phyloP scores from a whole-genome alignment of 2,888 invertebrate species.

The Lycia hirtaria region DNA sequence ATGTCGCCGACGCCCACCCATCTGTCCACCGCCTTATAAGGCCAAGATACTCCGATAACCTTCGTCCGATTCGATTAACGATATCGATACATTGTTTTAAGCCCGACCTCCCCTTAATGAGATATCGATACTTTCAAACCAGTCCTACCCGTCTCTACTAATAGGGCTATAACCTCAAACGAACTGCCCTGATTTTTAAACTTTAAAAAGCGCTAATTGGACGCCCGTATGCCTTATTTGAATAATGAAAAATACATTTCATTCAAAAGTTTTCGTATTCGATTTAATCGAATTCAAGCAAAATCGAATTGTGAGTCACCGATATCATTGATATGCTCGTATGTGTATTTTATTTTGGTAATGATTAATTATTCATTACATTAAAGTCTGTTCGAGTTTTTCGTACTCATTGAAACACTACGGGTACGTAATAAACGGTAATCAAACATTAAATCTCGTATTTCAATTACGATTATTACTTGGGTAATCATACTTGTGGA shows the following conservation, averaged over 20 bases:
- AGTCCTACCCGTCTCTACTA: slow-evolving; percentile 55
- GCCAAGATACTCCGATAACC: slow-evolving; percentile 32
- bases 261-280: slow-evolving; percentile 43
- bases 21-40: slow-evolving; percentile 39
- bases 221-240: slow-evolving; percentile 40
- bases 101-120: slow-evolving; percentile 56
- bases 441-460: slow-evolving; percentile 13
- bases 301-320: slow-evolving; percentile 38
- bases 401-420: slow-evolving; percentile 7
- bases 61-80: slow-evolving; percentile 37
- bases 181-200: slow-evolving; percentile 61
- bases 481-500: slow-evolving; percentile 5
- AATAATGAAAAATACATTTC: slow-evolving; percentile 45
- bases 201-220: slow-evolving; percentile 63
- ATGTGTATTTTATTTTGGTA: slow-evolving; percentile 25
- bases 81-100: slow-evolving; percentile 53
- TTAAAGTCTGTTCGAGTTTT: slow-evolving; percentile 5
- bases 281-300: slow-evolving; percentile 35
- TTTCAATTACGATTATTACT: slow-evolving; percentile 13
- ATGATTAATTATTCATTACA: slow-evolving; percentile 35
- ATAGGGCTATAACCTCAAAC: slow-evolving; percentile 62
- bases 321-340: slow-evolving; percentile 40
- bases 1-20: slow-evolving; percentile 45
- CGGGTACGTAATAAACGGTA: slow-evolving; percentile 5
- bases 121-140: slow-evolving; percentile 61